Evolutionary conservation across 2,113 vertebrate genomes (phyloP).

Genomic region (Semicossyphus pulcher): DNA sequence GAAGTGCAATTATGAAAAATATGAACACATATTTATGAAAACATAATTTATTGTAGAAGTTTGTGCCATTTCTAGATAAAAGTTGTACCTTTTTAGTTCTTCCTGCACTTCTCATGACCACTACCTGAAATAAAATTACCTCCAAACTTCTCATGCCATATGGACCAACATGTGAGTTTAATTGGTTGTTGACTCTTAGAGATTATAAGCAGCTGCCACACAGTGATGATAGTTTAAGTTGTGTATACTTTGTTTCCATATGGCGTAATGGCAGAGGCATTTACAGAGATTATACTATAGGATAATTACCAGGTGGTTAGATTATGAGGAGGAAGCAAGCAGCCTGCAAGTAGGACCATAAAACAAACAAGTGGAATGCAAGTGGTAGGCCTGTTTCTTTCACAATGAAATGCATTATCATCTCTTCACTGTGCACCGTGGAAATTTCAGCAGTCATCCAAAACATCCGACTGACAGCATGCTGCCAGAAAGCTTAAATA

Average conservation of each 20-base stretch:
- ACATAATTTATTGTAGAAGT: background rate
- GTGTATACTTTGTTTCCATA: conserved; percentile 14
- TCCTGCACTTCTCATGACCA: background rate
- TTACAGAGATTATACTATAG: background rate
- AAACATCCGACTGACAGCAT: too few relatives aligned
- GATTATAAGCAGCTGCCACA: conserved; percentile 20
- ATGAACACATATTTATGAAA: background rate
- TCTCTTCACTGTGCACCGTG: too few relatives aligned
- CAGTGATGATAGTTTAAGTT: background rate
- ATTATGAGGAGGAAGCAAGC: background rate
- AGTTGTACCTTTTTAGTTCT: background rate
- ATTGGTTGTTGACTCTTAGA: background rate
- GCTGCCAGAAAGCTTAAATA: too few relatives aligned
- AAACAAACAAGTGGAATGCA: background rate
- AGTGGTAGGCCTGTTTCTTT: too few relatives aligned
- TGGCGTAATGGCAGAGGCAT: background rate
- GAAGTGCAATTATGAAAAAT: background rate
- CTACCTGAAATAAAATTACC: background rate
- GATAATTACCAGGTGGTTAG: conserved; percentile 5
- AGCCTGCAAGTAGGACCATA: background rate
- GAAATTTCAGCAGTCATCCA: too few relatives aligned
- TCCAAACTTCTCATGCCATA: background rate
- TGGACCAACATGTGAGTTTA: background rate
- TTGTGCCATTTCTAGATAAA: background rate
- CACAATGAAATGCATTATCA: too few relatives aligned